Conservation (phyloP, 2,888 invertebrate species). For the Drosophila melanosoma region DNA sequence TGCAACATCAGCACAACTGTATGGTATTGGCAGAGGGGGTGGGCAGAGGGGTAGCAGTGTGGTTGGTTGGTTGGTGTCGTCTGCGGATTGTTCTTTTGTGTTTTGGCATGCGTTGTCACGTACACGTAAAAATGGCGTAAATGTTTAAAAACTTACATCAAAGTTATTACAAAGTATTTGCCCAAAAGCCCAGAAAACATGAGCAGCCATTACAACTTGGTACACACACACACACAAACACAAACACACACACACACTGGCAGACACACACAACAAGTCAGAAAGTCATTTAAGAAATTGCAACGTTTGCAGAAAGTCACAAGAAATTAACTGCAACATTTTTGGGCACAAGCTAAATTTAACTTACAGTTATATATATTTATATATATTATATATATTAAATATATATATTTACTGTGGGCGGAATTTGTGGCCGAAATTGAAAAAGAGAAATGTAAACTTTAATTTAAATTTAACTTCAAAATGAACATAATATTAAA, state of each 20-base stretch:
- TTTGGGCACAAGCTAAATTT: conserved; percentile 39
- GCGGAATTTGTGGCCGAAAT: conserved; percentile 10
- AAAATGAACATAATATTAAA: not conserved
- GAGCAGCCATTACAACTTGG: conserved; percentile 19
- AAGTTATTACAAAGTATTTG: conserved; percentile 76
- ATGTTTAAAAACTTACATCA: conserved; percentile 78
- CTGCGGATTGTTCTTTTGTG: conserved; percentile 26
- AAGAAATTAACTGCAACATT: conserved; percentile 68
- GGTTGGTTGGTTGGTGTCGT: conserved; percentile 5
- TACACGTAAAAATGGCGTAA: conserved; percentile 73
- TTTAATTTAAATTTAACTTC: not conserved
- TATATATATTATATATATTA: not conserved
- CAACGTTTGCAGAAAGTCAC: conserved; percentile 55
- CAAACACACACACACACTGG: not conserved
- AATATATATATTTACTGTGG: conserved; percentile 4
- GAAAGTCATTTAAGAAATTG: conserved; percentile 61
- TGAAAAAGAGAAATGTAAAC: not conserved
- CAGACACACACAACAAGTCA: conserved; percentile 22
- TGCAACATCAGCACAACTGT: conserved; percentile 19
- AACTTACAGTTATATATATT: conserved; percentile 23
- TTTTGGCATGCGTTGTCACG: conserved; percentile 77
- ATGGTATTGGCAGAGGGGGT: not conserved
- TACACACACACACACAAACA: conserved; percentile 1
- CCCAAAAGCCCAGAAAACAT: conserved; percentile 20
- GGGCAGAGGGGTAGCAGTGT: not conserved